phyloP scores from a whole-genome alignment of 2,797 vertebrate species.

The Chiloscyllium punctatum region DNA sequence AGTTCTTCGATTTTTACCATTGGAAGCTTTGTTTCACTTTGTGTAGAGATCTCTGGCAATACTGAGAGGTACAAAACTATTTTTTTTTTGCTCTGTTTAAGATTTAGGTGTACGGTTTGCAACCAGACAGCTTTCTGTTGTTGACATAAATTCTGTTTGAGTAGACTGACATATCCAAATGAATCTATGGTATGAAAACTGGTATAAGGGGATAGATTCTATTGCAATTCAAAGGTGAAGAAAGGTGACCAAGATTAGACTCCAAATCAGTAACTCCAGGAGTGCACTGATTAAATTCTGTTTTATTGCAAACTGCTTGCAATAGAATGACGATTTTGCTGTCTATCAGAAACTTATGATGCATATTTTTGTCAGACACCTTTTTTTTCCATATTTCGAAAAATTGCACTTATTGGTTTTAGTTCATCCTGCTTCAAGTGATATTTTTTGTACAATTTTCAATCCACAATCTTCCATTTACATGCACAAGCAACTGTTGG shows the following conservation, averaged over 20 bases:
- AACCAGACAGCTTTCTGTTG: neutral
- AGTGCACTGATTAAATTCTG: neutral
- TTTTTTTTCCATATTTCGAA: neutral
- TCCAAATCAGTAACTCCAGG: neutral
- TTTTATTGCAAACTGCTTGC: slow-evolving; percentile 25
- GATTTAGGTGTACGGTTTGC: neutral
- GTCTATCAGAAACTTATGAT: neutral
- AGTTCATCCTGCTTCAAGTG: neutral
- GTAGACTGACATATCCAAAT: neutral
- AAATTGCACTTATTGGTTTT: slow-evolving; percentile 4
- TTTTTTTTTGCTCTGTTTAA: neutral
- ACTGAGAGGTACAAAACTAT: neutral
- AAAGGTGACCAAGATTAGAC: neutral
- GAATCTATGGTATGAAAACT: neutral
- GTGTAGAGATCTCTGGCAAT: neutral
- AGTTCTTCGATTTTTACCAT: neutral
- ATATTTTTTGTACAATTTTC: neutral
- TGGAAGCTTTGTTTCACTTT: neutral
- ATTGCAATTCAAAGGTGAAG: neutral
- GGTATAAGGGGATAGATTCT: neutral
- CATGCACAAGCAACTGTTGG: neutral
- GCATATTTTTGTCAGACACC: neutral
- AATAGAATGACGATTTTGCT: neutral
- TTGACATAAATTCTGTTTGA: neutral
- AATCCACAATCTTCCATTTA: slow-evolving; percentile 13